Percentiles rank a stretch among this genome's conserved stretches.
Conservation (phyloP, 2,797 vertebrate species). For the Liparis tanakae region DNA sequence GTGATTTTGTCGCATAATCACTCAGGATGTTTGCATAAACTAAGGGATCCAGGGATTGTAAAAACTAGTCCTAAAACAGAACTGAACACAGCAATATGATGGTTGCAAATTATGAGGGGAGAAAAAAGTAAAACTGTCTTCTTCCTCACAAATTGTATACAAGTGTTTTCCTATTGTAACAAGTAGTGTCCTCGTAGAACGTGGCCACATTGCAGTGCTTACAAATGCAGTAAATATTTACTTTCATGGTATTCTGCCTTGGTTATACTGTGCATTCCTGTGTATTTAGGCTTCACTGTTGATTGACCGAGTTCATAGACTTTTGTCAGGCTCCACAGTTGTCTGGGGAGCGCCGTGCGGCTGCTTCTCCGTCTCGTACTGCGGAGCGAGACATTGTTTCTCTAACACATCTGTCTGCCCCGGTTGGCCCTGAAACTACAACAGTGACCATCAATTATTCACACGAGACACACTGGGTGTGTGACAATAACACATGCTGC, state of each 20-base stretch:
- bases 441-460: conserved; percentile 79
- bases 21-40: background rate
- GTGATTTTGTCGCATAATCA: background rate
- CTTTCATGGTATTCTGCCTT: conserved; percentile 21
- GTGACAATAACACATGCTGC: conserved; percentile 79
- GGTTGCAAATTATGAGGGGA: background rate
- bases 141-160: background rate
- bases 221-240: conserved; percentile 38
- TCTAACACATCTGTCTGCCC: conserved; percentile 55
- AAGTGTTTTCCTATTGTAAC: background rate
- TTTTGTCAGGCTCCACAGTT: conserved; percentile 30
- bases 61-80: too few relatives aligned
- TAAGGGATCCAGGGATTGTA: too few relatives aligned
- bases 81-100: too few relatives aligned
- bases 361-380: conserved; percentile 18
- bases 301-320: conserved; percentile 26
- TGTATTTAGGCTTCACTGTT: conserved; percentile 19
- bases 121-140: background rate
- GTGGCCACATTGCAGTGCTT: conserved; percentile 2
- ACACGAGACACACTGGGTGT: conserved; percentile 65
- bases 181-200: background rate
- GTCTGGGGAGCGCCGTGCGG: conserved; percentile 13
- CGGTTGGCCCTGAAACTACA: conserved; percentile 67
- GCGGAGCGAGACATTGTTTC: conserved; percentile 55
- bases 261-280: conserved; percentile 33